Conservation (phyloP, 1,140 invertebrate genomes). For the Heliconius congener region DNA sequence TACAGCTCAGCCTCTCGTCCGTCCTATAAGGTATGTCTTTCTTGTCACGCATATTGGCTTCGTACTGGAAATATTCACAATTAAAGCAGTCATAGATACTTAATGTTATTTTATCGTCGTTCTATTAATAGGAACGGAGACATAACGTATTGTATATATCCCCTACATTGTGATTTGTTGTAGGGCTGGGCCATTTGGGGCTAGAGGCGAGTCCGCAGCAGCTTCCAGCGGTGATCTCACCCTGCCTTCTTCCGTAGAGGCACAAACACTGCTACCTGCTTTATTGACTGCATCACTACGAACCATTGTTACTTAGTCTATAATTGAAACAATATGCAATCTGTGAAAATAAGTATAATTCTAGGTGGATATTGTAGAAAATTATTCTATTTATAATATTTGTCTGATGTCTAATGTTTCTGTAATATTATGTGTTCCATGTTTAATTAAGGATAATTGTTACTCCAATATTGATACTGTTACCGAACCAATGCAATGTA, state of each 20-base stretch:
- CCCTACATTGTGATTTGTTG: slow-evolving; percentile 32
- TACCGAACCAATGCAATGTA: slow-evolving; percentile 86
- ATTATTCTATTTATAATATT: slow-evolving; percentile 83
- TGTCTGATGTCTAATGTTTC: slow-evolving; percentile 85
- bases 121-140: slow-evolving; percentile 23
- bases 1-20: slow-evolving; percentile 85
- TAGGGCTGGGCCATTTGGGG: slow-evolving; percentile 81
- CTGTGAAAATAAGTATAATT: slow-evolving; percentile 84
- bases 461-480: slow-evolving; percentile 82
- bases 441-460: slow-evolving; percentile 82
- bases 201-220: slow-evolving; percentile 78
- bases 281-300: slow-evolving; percentile 81
- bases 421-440: slow-evolving; percentile 83
- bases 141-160: slow-evolving; percentile 2
- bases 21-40: slow-evolving; percentile 76
- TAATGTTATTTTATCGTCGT: slow-evolving; percentile 12
- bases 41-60: slow-evolving; percentile 35
- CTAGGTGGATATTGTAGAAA: slow-evolving; percentile 82
- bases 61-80: slow-evolving; percentile 32
- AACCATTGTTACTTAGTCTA: slow-evolving; percentile 82
- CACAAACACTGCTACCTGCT: slow-evolving; percentile 83
- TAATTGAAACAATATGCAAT: slow-evolving; percentile 85
- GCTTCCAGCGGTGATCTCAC: slow-evolving; percentile 78
- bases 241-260: slow-evolving; percentile 74
- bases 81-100: slow-evolving; percentile 14